Percentiles rank a stretch among this genome's conserved stretches.
Conservation (phyloP, 2,797 vertebrate species). For the Gambusia yucatana region DNA sequence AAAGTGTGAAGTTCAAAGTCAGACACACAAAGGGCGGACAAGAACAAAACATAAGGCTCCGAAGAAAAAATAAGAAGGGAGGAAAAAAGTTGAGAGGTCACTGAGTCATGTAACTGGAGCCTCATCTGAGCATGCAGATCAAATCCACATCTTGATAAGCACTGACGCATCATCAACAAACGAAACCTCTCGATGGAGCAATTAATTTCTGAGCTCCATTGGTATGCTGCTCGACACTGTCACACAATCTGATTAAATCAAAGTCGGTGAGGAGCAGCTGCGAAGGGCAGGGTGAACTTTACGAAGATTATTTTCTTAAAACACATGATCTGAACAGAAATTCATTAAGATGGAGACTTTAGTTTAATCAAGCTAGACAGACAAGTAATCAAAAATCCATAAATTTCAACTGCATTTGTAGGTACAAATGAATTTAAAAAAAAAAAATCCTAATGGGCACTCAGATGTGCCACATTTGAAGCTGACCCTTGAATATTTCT, state of each 20-base stretch:
- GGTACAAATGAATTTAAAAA: background rate
- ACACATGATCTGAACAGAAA: conserved; percentile 49
- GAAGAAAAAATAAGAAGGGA: conserved; percentile 19
- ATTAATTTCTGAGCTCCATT: conserved; percentile 68
- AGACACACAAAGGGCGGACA: background rate
- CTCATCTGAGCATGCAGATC: conserved; percentile 57
- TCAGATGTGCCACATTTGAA: background rate
- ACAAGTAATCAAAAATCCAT: conserved; percentile 34
- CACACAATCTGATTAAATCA: conserved; percentile 76
- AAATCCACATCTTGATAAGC: conserved; percentile 71
- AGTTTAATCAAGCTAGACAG: conserved; percentile 22
- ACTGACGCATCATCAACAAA: conserved; percentile 67
- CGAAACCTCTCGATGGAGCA: conserved; percentile 59
- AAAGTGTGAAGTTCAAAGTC: conserved; percentile 25
- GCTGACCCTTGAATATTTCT: background rate
- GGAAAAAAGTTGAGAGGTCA: conserved; percentile 72
- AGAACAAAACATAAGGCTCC: conserved; percentile 13
- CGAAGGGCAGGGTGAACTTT: conserved; percentile 76
- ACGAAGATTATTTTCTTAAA: conserved; percentile 60
- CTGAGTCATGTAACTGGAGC: conserved; percentile 50
- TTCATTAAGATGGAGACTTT: conserved; percentile 20
- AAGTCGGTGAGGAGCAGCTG: conserved; percentile 65
- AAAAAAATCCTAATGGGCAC: background rate
- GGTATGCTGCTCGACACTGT: conserved; percentile 63
- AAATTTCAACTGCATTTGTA: conserved; percentile 15